Conservation (phyloP, 1,140 invertebrate genomes). For the Oncopodura yosiiana region DNA sequence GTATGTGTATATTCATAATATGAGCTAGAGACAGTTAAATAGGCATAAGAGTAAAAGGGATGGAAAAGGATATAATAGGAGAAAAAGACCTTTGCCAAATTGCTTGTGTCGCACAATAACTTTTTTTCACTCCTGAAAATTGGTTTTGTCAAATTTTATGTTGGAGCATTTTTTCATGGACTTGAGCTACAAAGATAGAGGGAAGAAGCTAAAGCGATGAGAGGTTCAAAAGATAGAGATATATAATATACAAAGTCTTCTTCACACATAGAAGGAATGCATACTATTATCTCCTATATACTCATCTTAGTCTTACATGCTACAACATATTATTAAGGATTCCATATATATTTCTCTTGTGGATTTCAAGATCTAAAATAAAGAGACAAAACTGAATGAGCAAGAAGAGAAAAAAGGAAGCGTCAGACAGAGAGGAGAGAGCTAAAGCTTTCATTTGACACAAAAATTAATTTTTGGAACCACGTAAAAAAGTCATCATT, state of each 20-base stretch:
- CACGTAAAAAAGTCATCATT: too few species aligned
- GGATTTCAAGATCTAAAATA: not conserved
- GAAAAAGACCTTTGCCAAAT: constrained; percentile 32
- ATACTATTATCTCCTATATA: too few species aligned
- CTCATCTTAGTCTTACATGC: too few species aligned
- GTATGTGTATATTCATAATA: too few species aligned
- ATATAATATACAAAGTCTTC: too few species aligned
- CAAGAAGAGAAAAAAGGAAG: too few species aligned
- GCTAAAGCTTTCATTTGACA: not conserved
- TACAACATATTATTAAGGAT: too few species aligned
- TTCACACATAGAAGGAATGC: too few species aligned
- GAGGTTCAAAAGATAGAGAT: too few species aligned
- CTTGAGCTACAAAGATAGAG: too few species aligned
- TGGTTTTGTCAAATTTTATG: constrained; percentile 33
- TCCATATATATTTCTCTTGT: too few species aligned
- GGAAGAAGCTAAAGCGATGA: not conserved
- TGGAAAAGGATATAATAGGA: constrained; percentile 22
- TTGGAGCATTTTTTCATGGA: constrained; percentile 22
- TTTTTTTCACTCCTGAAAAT: constrained; percentile 31
- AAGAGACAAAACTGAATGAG: constrained; percentile 2
- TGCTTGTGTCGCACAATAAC: constrained; percentile 32
- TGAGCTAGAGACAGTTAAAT: too few species aligned
- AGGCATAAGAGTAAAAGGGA: constrained; percentile 7
- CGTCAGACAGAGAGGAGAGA: not conserved
- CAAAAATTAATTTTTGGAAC: constrained; percentile 18